These are phyloP conservation scores for Engraulis encrasicolus DNA, from an alignment of 2,113 vertebrate species.

Conservation along the genomic window DNA sequence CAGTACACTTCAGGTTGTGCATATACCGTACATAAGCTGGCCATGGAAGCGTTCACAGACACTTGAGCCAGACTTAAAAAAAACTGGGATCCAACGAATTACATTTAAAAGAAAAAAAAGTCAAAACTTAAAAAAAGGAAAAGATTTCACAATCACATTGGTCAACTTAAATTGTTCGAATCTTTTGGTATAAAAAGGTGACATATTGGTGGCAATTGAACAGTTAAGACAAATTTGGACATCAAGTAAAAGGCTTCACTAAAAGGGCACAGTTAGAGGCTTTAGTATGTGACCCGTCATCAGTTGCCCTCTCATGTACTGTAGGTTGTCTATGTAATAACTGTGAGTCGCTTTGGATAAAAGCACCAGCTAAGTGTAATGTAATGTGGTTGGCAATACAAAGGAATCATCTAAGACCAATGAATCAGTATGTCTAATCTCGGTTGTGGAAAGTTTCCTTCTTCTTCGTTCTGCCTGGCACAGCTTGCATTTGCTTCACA, in stretches of 20 bases:
- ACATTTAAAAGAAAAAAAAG: background rate
- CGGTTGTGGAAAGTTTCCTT: background rate
- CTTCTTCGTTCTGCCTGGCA: background rate
- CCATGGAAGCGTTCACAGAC: background rate
- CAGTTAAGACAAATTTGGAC: slow-evolving; percentile 8
- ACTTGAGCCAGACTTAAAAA: background rate
- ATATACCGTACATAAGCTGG: background rate
- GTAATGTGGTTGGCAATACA: too few species aligned
- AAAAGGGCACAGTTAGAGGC: background rate
- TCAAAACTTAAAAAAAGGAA: background rate
- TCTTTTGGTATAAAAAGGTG: background rate
- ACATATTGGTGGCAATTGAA: background rate
- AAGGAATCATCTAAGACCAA: too few species aligned
- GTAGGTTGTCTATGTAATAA: background rate
- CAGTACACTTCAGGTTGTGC: background rate
- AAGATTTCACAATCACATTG: background rate
- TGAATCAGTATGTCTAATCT: background rate
- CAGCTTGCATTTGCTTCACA: background rate
- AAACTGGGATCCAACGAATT: background rate
- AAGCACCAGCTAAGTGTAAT: too few species aligned
- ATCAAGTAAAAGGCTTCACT: background rate
- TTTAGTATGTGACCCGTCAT: background rate
- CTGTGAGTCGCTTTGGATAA: too few species aligned
- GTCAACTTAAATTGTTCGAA: background rate
- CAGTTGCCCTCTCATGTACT: background rate